Conservation (phyloP, 1,140 invertebrate species). For the Carcinoscorpius rotundicauda region DNA sequence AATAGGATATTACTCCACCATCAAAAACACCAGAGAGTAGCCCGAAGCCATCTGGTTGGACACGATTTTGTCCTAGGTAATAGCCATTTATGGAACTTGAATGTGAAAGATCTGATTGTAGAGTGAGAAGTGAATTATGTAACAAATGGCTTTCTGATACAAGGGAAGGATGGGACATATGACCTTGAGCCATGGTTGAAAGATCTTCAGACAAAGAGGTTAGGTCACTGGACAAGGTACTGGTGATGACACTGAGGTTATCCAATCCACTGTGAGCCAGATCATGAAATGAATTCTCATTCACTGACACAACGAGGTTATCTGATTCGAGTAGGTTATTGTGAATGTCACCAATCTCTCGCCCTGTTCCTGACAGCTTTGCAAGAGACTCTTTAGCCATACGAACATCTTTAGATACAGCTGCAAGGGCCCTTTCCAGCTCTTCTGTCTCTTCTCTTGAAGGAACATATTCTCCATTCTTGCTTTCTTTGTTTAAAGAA, state of each 20-base stretch:
- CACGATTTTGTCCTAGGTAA: constrained; percentile 2
- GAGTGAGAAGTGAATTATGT: constrained; percentile 6
- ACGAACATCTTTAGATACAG: constrained; percentile 39
- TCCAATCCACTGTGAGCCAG: constrained; percentile 20
- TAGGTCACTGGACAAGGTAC: constrained; percentile 28
- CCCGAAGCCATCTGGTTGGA: constrained; percentile 5
- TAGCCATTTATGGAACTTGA: constrained; percentile 14
- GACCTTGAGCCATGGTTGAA: constrained; percentile 24
- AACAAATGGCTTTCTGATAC: constrained; percentile 9
- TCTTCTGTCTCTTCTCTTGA: constrained; percentile 69
- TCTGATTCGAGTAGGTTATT: constrained; percentile 22
- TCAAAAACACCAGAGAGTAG: constrained; percentile 5
- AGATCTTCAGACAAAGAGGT: constrained; percentile 29
- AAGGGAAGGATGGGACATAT: constrained; percentile 15
- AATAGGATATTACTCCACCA: constrained; percentile 8
- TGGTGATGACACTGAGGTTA: constrained; percentile 26
- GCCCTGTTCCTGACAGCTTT: constrained; percentile 49
- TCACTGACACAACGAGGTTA: constrained; percentile 23
- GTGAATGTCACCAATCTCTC: constrained; percentile 14
- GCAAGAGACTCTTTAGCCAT: constrained; percentile 43
- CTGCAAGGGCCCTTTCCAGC: constrained; percentile 64
- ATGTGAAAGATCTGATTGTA: constrained; percentile 14
- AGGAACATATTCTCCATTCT: constrained; percentile 47
- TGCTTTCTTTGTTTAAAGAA: constrained; percentile 18
- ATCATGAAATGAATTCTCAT: constrained; percentile 22